A percentile compares a stretch with the other conserved stretches of the same genome.
Conservation (phyloP, 2,113 vertebrate species). For the Paratilapia polleni region DNA sequence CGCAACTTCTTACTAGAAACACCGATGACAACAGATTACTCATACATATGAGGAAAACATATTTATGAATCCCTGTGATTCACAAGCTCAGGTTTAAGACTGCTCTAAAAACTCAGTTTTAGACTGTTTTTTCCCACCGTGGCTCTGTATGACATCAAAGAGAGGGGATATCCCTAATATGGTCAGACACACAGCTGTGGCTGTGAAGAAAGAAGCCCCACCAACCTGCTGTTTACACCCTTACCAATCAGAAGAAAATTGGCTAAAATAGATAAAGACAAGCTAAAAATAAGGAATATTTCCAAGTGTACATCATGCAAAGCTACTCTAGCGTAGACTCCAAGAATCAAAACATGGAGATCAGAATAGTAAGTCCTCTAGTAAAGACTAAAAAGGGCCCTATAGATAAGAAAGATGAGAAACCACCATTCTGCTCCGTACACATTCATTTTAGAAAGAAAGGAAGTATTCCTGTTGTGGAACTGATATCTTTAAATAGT, state of each 20-base stretch:
- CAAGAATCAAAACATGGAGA: neutral
- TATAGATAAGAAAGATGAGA: neutral
- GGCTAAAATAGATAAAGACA: accelerated
- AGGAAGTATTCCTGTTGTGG: no score
- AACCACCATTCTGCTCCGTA: neutral
- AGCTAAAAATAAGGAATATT: neutral
- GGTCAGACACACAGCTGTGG: no score
- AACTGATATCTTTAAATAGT: neutral
- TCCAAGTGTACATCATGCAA: accelerated
- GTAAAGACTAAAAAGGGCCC: accelerated
- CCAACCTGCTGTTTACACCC: no score
- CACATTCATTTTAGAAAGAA: neutral
- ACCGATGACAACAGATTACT: neutral
- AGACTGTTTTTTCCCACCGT: no score
- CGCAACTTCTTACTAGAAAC: accelerated
- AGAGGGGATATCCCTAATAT: no score
- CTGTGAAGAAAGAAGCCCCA: no score
- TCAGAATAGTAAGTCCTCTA: neutral
- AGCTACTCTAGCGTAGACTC: neutral
- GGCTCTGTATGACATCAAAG: neutral
- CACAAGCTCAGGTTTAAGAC: neutral
- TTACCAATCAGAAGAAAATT: no score
- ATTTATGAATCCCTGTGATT: accelerated
- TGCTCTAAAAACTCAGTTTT: neutral
- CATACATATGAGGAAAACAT: neutral